Percentiles rank a stretch among this genome's conserved stretches.
These are phyloP conservation scores for Nannospalax galili DNA, from an alignment of 2,113 vertebrate genomes.

Conservation along the genomic window DNA sequence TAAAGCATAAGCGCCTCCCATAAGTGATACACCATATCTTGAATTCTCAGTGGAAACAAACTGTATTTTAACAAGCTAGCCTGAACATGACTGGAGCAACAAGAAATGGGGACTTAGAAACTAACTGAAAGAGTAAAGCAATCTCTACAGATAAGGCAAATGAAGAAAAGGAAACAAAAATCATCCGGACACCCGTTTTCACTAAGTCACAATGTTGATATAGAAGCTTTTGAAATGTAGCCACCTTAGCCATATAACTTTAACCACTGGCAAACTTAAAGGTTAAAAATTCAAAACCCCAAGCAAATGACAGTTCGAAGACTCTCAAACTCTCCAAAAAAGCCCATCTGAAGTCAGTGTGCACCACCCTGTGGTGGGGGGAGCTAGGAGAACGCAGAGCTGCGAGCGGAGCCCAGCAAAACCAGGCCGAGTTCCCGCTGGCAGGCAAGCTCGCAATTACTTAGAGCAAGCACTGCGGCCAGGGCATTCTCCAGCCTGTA, in stretches of 20 bases:
- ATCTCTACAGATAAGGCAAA: not conserved
- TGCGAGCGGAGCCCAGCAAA: slow-evolving; percentile 1
- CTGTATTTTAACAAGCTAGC: not conserved
- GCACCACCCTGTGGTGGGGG: not conserved
- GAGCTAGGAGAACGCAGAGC: not conserved
- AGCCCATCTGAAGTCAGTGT: not conserved
- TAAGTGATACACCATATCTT: slow-evolving; percentile 21
- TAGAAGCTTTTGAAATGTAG: slow-evolving; percentile 51
- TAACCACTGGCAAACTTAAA: slow-evolving; percentile 25
- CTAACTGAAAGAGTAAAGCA: not conserved
- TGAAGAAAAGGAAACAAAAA: not conserved
- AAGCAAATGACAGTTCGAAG: not conserved
- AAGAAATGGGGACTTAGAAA: slow-evolving; percentile 33
- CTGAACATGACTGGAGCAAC: not conserved
- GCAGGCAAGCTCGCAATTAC: slow-evolving; percentile 58
- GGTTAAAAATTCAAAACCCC: slow-evolving; percentile 5
- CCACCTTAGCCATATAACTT: slow-evolving; percentile 25
- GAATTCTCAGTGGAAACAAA: slow-evolving; percentile 16
- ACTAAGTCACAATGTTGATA: slow-evolving; percentile 29
- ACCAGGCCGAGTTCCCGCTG: slow-evolving; percentile 38
- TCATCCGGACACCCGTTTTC: slow-evolving; percentile 14
- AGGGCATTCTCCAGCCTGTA: slow-evolving; percentile 3
- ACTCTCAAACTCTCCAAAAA: not conserved
- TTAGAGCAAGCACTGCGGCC: slow-evolving; percentile 43
- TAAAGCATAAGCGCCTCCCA: slow-evolving; percentile 18